Conservation (phyloP, 2,888 invertebrate genomes). For the Pristionchus fissidentatus region DNA sequence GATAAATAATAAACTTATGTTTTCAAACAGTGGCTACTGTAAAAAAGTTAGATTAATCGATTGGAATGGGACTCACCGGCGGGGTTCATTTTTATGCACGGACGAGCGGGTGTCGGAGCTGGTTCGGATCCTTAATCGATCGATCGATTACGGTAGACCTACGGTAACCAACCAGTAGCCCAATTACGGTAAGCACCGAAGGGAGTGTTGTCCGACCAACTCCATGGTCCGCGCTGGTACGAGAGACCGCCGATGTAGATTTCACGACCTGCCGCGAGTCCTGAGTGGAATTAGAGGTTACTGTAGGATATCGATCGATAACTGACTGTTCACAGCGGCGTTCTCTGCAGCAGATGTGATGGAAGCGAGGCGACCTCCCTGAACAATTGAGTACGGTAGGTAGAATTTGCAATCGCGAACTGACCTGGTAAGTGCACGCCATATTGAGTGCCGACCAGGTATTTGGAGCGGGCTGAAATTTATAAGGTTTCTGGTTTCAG, state of each 20-base stretch:
- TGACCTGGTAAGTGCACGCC: slow-evolving; percentile 16
- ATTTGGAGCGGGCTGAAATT: neutral
- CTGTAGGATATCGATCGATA: too few species aligned
- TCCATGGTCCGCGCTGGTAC: slow-evolving; percentile 34
- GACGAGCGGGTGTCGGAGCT: neutral
- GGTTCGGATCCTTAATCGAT: slow-evolving; percentile 12
- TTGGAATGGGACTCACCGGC: neutral
- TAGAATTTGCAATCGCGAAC: neutral
- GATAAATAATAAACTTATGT: neutral
- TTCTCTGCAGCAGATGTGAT: slow-evolving; percentile 27
- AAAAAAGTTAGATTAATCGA: too few species aligned
- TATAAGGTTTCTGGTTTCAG: too few species aligned
- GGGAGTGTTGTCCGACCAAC: neutral
- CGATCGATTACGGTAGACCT: too few species aligned
- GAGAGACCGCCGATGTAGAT: slow-evolving; percentile 39
- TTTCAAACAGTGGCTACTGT: too few species aligned
- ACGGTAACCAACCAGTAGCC: slow-evolving; percentile 1
- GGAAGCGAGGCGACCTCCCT: slow-evolving; percentile 27
- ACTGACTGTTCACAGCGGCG: slow-evolving; percentile 20
- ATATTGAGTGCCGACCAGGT: slow-evolving; percentile 16
- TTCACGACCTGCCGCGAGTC: slow-evolving; percentile 36
- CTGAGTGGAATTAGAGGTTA: neutral
- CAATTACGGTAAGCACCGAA: slow-evolving; percentile 26
- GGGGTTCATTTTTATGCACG: slow-evolving; percentile 40
- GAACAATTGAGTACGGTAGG: neutral